phyloP scores from a whole-genome alignment of 2,797 vertebrate genomes.

The Crypturellus tataupa region DNA sequence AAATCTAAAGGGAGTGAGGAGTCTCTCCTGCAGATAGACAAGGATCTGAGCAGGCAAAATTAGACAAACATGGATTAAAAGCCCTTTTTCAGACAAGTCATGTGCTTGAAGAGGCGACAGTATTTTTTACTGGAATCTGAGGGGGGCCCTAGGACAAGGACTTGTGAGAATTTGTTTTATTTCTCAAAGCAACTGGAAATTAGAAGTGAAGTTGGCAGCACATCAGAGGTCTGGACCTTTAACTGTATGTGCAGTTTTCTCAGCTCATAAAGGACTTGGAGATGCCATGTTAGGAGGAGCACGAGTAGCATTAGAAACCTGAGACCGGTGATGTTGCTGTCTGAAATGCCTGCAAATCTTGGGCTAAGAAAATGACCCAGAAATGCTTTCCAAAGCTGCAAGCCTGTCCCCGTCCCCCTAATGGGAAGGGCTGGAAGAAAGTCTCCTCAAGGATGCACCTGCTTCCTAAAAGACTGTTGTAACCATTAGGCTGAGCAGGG shows the following conservation, averaged over 20 bases:
- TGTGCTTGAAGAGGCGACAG: neutral
- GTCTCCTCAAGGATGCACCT: neutral
- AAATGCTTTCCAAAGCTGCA: neutral
- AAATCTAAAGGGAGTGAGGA: neutral
- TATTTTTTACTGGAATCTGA: neutral
- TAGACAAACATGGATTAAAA: neutral
- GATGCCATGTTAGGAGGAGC: neutral
- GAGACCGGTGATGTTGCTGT: neutral
- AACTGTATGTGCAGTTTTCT: neutral
- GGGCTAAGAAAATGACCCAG: neutral
- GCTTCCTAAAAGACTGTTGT: neutral
- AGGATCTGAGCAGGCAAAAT: neutral
- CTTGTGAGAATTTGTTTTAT: neutral
- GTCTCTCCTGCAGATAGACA: neutral
- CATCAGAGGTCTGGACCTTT: neutral
- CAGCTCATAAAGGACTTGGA: neutral
- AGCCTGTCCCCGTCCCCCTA: neutral
- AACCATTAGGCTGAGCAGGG: neutral
- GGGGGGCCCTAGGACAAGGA: neutral
- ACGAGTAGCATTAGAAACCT: neutral
- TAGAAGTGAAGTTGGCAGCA: neutral
- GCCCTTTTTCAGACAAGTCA: neutral
- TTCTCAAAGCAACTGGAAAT: neutral
- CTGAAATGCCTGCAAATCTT: neutral
- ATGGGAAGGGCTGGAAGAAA: neutral